Conservation (phyloP, 2,113 vertebrate genomes). For the Hemicordylus capensis region DNA sequence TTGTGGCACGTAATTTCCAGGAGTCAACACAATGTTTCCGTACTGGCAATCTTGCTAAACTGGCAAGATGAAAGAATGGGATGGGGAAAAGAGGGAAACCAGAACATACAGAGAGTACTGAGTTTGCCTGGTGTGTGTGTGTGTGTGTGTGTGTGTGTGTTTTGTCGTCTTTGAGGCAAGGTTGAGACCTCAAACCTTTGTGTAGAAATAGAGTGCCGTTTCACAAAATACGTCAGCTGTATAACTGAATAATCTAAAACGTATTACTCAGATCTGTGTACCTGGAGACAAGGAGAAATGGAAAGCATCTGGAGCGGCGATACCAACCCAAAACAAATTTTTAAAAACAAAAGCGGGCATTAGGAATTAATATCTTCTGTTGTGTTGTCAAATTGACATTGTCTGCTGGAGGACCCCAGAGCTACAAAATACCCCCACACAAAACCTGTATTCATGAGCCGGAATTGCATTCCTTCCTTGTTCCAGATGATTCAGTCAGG, state of each 20-base stretch:
- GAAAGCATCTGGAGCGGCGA: neutral
- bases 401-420: neutral
- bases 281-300: conserved; percentile 34
- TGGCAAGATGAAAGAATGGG: neutral
- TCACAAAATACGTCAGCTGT: conserved; percentile 41
- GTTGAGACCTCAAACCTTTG: neutral
- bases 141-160: too few relatives aligned
- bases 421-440: neutral
- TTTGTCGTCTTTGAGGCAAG: neutral
- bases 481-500: conserved; percentile 30
- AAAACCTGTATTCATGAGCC: neutral
- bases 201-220: conserved; percentile 9
- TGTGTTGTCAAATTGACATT: neutral
- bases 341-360: neutral
- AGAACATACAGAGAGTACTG: conserved; percentile 8
- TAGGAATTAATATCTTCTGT: conserved; percentile 37
- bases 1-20: neutral
- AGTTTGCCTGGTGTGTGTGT: conserved; percentile 4
- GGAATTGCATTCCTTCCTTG: neutral
- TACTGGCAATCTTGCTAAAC: neutral
- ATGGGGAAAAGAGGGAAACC: conserved; percentile 14
- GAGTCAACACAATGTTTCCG: neutral
- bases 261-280: conserved; percentile 8
- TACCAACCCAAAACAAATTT: neutral
- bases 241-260: conserved; percentile 43